phyloP scores from a whole-genome alignment of 2,888 invertebrate species.

The Volucella inflata region DNA sequence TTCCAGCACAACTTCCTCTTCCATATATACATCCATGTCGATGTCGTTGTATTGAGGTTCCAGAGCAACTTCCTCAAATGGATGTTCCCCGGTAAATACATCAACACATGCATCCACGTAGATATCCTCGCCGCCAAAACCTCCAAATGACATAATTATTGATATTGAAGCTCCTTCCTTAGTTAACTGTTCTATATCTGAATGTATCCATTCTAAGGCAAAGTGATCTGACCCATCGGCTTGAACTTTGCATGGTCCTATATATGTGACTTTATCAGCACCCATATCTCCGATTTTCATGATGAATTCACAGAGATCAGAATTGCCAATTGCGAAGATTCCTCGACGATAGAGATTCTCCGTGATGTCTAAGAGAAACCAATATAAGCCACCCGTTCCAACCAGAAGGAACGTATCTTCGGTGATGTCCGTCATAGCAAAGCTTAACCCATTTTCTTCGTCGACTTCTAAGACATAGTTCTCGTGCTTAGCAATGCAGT shows the following conservation, averaged over 20 bases:
- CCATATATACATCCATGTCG: too few species aligned
- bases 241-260: neutral
- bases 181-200: neutral
- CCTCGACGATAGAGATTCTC: slow-evolving; percentile 38
- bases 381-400: slow-evolving; percentile 67
- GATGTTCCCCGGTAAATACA: neutral
- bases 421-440: slow-evolving; percentile 62
- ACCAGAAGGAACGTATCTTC: slow-evolving; percentile 66
- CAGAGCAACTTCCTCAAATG: too few species aligned
- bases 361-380: slow-evolving; percentile 55
- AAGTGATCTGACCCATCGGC: neutral
- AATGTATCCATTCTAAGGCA: slow-evolving; percentile 6
- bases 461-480: slow-evolving; percentile 19
- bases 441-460: slow-evolving; percentile 66
- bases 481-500: too few species aligned
- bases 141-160: neutral
- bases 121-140: neutral
- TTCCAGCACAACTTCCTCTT: too few species aligned
- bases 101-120: neutral
- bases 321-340: slow-evolving; percentile 73
- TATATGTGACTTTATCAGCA: neutral
- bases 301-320: slow-evolving; percentile 64
- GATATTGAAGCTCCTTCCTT: neutral
- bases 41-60: too few species aligned
- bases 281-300: slow-evolving; percentile 68